A percentile compares a stretch with the other conserved stretches of the same genome.
These are phyloP conservation scores for Hemiscyllium ocellatum DNA, from an alignment of 2,113 vertebrate genomes.

Conservation along the genomic window DNA sequence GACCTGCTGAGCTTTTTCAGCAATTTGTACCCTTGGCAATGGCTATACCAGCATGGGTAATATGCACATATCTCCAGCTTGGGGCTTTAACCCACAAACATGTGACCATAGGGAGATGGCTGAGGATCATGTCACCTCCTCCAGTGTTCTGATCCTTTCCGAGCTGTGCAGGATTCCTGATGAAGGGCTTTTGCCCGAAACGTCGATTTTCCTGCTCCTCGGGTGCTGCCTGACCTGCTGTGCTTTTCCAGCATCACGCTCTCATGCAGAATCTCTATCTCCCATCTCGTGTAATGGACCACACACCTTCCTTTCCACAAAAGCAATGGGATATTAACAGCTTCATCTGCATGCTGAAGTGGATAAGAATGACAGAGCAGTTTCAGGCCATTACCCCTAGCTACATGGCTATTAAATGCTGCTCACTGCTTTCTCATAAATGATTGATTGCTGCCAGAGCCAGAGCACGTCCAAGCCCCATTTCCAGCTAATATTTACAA, in stretches of 20 bases:
- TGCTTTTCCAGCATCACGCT: no score
- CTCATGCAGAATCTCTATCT: no score
- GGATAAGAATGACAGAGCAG: constrained; percentile 3
- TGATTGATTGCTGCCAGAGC: constrained; percentile 48
- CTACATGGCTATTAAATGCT: constrained; percentile 42
- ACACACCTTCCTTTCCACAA: neutral
- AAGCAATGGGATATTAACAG: constrained; percentile 33
- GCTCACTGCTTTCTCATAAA: neutral
- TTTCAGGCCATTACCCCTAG: constrained; percentile 51
- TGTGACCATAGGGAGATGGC: neutral
- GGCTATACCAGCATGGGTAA: neutral
- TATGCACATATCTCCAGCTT: neutral
- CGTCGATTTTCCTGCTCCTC: no score
- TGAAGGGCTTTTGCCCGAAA: no score
- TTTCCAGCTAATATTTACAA: constrained; percentile 41
- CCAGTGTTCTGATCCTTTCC: neutral
- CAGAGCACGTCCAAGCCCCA: constrained; percentile 39
- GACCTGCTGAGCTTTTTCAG: no score
- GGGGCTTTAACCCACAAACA: neutral
- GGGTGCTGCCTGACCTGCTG: no score
- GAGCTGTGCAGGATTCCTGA: neutral
- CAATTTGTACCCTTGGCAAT: no score
- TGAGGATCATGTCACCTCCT: neutral
- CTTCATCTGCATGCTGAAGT: constrained; percentile 37
- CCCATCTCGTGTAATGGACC: neutral